Evolutionary conservation across 2,113 vertebrate genomes (phyloP), one percentile per base, ranked within the genome.

Genomic region (Pipa parva): DNA sequence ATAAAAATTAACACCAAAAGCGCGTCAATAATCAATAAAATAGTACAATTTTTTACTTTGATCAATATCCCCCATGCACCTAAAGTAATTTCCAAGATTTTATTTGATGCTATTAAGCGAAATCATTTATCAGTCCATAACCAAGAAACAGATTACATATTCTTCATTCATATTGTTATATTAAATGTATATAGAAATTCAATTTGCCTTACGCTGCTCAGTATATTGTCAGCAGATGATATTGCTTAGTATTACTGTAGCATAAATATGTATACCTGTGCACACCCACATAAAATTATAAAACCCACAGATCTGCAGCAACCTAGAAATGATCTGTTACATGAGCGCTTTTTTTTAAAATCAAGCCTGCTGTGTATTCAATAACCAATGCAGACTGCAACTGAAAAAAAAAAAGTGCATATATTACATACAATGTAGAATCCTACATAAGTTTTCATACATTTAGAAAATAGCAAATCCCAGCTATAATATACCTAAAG

Each of bases 351-450:
- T 12, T 20, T 9, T 51, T 36, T 29, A n/a, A 33, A 50, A 63
- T 50, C 20, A 51, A 9, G 24, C 8, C 18, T 25, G 36, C 36
- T 27, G 15, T 60, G 12, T 21, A 24, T 54, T 25, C 33, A 25
- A 24, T 5, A 62, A n/a, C 9, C 2, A 5, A 2, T 13, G 48
- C 45, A 25, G 18, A 24, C n/a, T 42, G 8, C 33, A 63, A 39
- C 37, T 20, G 27, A 22, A 28, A 54, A 11, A 52, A 17, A 5
- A n/a, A 50, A 42, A 27, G 28, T 42, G 33, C 8, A 37, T 28
- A 55, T 21, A 55, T 64, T 55, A 55, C 24, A 33, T 45, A 64
- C 49, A 37, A 63, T 31, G 33, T 52, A 63, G 37, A 63, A 52
- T 42, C 54, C n/a, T 45, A 55, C 15, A 24, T 55, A 45, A 11